phyloP scores from a whole-genome alignment of 1,140 invertebrate genomes.

The Idris sp. region DNA sequence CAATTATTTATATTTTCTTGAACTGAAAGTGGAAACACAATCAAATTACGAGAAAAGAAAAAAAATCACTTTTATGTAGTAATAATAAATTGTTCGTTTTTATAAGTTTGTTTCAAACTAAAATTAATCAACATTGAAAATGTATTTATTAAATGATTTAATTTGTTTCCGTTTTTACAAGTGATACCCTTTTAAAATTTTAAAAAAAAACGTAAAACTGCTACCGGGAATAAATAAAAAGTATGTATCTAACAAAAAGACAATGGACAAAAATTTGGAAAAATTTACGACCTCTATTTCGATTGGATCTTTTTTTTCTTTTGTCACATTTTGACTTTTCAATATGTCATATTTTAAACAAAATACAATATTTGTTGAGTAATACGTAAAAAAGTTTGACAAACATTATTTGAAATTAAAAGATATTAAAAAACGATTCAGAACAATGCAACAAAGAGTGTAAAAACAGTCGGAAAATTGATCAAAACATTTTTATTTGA shows the following conservation, averaged over 20 bases:
- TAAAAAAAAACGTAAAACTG: too few relatives aligned
- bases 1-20: neutral
- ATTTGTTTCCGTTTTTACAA: too few relatives aligned
- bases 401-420: constrained; percentile 7
- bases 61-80: too few relatives aligned
- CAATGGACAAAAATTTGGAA: neutral
- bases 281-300: neutral
- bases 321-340: neutral
- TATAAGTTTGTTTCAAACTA: too few relatives aligned
- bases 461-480: constrained; percentile 21
- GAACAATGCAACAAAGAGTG: constrained; percentile 14
- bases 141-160: too few relatives aligned
- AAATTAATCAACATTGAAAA: too few relatives aligned
- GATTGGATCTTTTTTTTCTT: neutral
- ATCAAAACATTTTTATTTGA: constrained; percentile 38
- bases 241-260: neutral
- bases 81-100: too few relatives aligned
- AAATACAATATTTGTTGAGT: constrained; percentile 5
- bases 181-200: too few relatives aligned
- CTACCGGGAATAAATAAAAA: too few relatives aligned
- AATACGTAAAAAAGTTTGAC: neutral
- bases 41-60: too few relatives aligned
- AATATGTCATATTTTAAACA: constrained; percentile 2
- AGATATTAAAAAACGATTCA: neutral
- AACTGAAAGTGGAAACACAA: constrained; percentile 6